A percentile compares a stretch with the other conserved stretches of the same genome.
Evolutionary conservation across 2,888 invertebrate species (phyloP).

Genomic region (Geophilus truncorum): DNA sequence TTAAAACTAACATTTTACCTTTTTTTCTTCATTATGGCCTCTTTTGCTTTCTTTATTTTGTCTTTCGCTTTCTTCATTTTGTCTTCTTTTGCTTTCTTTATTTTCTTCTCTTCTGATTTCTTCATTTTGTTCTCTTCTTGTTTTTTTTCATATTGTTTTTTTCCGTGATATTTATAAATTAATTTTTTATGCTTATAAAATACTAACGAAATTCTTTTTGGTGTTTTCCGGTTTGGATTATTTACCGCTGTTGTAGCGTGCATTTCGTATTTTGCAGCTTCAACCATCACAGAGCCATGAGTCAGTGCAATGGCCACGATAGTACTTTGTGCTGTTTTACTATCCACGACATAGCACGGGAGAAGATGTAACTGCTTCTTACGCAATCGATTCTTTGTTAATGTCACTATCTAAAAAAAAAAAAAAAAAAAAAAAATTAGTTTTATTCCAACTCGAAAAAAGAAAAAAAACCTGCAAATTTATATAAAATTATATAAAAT

Average conservation of each 20-base stretch:
- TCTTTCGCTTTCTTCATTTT: too few relatives aligned
- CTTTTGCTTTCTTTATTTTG: too few relatives aligned
- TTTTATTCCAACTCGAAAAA: too few relatives aligned
- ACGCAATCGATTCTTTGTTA: conserved; percentile 89
- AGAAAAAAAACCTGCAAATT: too few relatives aligned
- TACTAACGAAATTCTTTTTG: conserved; percentile 86
- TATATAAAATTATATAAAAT: too few relatives aligned
- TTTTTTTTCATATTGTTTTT: conserved; percentile 87
- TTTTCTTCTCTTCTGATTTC: conserved; percentile 3
- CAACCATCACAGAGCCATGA: conserved; percentile 91
- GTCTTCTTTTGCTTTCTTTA: too few relatives aligned
- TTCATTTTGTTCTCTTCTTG: conserved; percentile 62
- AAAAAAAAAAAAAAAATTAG: not conserved
- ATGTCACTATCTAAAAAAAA: conserved; percentile 64
- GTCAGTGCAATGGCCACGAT: conserved; percentile 89
- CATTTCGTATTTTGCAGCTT: conserved; percentile 94
- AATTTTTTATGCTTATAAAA: conserved; percentile 94
- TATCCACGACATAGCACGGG: too few relatives aligned
- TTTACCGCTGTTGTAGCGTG: conserved; percentile 89
- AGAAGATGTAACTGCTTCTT: too few relatives aligned
- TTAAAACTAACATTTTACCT: too few relatives aligned
- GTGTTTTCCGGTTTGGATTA: conserved; percentile 78
- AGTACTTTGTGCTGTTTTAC: too few relatives aligned
- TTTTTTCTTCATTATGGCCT: too few relatives aligned
- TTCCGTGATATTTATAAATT: conserved; percentile 81